Evolutionary conservation across 2,113 vertebrate genomes (phyloP).

Genomic region (Elephantulus edwardii): DNA sequence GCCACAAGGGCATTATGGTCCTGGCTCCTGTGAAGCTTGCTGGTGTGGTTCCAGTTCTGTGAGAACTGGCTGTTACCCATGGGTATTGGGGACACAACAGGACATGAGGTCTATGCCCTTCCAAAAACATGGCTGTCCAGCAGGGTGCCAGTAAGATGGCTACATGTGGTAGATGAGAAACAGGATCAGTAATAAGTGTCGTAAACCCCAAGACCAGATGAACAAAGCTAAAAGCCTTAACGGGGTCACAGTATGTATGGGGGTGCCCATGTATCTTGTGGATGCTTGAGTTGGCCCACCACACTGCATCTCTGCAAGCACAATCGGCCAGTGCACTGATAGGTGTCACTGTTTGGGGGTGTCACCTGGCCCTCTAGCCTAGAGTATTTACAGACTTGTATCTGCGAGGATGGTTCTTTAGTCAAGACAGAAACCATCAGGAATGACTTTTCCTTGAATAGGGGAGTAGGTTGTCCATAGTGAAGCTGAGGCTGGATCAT

Average conservation of each 20-base stretch:
- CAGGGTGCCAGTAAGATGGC: too few relatives aligned
- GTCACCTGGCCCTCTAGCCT: background rate
- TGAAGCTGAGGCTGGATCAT: too few relatives aligned
- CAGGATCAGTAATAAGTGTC: background rate
- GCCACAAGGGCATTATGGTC: background rate
- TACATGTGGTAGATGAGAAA: background rate
- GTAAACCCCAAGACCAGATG: background rate
- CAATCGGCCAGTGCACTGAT: too few relatives aligned
- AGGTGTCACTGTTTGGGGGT: background rate
- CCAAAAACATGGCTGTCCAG: too few relatives aligned
- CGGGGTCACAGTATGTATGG: background rate
- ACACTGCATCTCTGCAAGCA: background rate
- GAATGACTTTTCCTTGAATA: too few relatives aligned
- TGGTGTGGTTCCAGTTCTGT: background rate
- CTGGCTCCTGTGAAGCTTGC: too few relatives aligned
- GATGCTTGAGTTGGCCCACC: background rate
- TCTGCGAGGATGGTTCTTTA: background rate
- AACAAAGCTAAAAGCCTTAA: background rate
- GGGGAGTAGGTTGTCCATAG: too few relatives aligned
- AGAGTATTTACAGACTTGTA: background rate
- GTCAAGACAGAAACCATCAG: background rate
- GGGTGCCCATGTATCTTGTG: background rate
- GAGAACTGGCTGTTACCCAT: background rate
- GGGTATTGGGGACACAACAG: background rate
- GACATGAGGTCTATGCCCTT: too few relatives aligned